Percentiles rank a stretch among this genome's conserved stretches.
These are phyloP conservation scores for Tursiops truncatus DNA, from an alignment of 2,113 vertebrate genomes.

Conservation along the genomic window DNA sequence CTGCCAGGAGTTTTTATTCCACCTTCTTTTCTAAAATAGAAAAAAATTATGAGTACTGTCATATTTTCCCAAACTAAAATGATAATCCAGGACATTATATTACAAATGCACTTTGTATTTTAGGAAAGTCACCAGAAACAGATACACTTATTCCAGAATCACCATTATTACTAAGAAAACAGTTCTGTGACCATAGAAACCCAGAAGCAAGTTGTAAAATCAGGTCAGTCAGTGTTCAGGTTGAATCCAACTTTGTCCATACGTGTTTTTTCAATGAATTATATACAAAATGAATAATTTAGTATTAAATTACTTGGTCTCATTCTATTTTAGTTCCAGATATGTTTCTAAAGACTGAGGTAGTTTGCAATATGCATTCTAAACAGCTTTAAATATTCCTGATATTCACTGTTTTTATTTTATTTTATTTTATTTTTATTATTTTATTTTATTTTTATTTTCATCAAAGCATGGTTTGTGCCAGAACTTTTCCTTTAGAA, in stretches of 20 bases:
- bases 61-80: neutral
- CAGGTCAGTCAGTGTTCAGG: neutral
- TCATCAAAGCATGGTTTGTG: neutral
- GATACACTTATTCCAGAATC: neutral
- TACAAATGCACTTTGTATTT: neutral
- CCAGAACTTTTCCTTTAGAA: neutral
- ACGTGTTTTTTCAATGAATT: neutral
- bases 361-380: neutral
- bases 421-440: neutral
- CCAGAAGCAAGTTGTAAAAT: neutral
- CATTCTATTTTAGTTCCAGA: slow-evolving; percentile 1
- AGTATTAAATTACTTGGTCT: neutral
- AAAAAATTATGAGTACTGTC: neutral
- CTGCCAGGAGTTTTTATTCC: neutral
- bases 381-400: neutral
- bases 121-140: neutral
- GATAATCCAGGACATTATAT: neutral
- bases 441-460: neutral
- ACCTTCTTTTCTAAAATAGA: neutral
- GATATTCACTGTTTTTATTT: neutral
- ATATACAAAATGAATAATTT: slow-evolving; percentile 12
- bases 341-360: neutral
- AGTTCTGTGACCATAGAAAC: neutral
- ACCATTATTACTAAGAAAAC: neutral
- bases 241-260: neutral